phyloP scores from a whole-genome alignment of 2,113 vertebrate genomes.

The Corythaixoides concolor region DNA sequence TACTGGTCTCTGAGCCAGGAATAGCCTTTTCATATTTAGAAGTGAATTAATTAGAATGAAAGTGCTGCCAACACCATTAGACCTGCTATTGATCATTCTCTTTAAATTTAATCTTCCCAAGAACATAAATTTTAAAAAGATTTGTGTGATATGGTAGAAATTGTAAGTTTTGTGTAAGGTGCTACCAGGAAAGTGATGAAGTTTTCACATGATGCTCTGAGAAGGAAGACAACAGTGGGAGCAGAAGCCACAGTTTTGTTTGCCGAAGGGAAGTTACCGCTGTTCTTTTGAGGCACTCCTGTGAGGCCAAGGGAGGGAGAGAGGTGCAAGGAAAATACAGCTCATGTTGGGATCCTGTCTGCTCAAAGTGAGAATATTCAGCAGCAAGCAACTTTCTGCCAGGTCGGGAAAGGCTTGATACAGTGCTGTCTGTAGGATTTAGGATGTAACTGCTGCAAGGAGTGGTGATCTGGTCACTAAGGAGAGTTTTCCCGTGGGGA shows the following conservation, averaged over 20 bases:
- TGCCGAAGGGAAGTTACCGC: neutral
- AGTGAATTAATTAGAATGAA: constrained; percentile 56
- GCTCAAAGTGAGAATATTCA: neutral
- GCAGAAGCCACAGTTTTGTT: neutral
- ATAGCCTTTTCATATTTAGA: constrained; percentile 10
- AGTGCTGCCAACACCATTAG: constrained; percentile 13
- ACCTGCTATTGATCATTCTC: constrained; percentile 50
- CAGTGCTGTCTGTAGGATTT: neutral
- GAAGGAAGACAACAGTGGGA: neutral
- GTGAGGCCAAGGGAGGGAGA: neutral
- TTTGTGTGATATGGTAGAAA: neutral
- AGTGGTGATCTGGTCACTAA: neutral
- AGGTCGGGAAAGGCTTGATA: neutral
- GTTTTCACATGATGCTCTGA: neutral
- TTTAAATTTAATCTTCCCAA: constrained; percentile 41
- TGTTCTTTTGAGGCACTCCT: neutral
- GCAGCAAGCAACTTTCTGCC: neutral
- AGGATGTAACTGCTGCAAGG: neutral
- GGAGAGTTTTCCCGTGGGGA: neutral
- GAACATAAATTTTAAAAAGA: constrained; percentile 7
- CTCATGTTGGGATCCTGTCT: too few species aligned
- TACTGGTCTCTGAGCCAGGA: neutral
- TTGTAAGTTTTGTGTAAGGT: neutral
- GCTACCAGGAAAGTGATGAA: neutral
- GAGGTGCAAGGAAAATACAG: neutral